Evolutionary conservation across 1,140 invertebrate genomes (phyloP).

Genomic region (Chrysomallon squamiferum): DNA sequence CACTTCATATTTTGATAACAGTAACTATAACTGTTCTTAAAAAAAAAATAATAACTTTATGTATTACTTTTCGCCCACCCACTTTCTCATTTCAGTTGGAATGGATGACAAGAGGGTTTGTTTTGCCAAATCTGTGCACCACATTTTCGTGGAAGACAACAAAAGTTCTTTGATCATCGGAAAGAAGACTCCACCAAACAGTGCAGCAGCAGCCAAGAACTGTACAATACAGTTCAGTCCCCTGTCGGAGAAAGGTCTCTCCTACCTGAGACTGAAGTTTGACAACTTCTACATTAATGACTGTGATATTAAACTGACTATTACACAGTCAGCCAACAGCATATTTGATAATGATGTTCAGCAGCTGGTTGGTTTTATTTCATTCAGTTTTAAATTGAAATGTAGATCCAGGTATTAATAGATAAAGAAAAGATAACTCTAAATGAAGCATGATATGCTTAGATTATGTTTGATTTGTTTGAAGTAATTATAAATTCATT

Average conservation of each 20-base stretch:
- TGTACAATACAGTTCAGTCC: conserved; percentile 5
- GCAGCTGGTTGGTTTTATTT: not conserved
- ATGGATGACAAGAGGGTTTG: conserved; percentile 5
- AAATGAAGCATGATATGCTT: too few relatives aligned
- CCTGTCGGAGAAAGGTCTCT: not conserved
- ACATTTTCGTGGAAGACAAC: not conserved
- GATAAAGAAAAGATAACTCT: too few relatives aligned
- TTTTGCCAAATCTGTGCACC: not conserved
- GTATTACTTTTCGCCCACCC: too few relatives aligned
- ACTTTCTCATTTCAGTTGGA: too few relatives aligned
- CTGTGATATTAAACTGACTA: conserved; percentile 9
- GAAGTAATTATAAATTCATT: too few relatives aligned
- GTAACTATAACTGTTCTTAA: too few relatives aligned
- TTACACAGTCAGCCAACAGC: conserved; percentile 11
- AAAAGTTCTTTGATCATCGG: not conserved
- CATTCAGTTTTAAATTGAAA: not conserved
- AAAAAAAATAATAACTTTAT: too few relatives aligned
- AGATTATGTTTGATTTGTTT: too few relatives aligned
- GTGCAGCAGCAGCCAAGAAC: not conserved
- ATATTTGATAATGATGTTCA: conserved; percentile 8
- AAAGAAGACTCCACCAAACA: not conserved
- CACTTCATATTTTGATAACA: too few relatives aligned
- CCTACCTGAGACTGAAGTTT: conserved; percentile 8
- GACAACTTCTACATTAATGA: conserved; percentile 18
- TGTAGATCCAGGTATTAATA: too few relatives aligned